phyloP scores from a whole-genome alignment of 2,113 vertebrate genomes.

The Protomyctophum bolini region DNA sequence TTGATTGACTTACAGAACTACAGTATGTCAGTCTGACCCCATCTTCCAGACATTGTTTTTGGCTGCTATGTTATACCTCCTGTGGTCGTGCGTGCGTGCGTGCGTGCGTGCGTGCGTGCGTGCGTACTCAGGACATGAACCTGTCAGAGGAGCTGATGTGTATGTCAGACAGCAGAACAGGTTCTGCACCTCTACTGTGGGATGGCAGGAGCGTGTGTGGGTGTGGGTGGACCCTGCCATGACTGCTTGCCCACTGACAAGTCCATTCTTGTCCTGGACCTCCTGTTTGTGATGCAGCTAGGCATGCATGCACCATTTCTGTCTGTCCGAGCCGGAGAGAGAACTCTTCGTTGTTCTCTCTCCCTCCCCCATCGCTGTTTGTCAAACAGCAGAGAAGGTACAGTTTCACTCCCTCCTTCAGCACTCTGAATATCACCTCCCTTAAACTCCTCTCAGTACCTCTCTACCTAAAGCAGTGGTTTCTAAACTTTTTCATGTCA shows the following conservation, averaged over 20 bases:
- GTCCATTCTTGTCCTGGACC: neutral
- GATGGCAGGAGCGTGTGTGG: neutral
- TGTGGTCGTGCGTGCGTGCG: neutral
- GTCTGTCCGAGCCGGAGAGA: neutral
- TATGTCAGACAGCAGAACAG: constrained; percentile 9
- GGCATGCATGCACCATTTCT: neutral
- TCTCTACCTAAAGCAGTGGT: too few relatives aligned
- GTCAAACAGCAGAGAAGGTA: neutral
- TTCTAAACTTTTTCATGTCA: too few relatives aligned
- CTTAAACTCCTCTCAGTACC: too few relatives aligned
- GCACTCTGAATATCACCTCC: neutral
- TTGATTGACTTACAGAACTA: neutral
- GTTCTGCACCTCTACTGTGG: neutral
- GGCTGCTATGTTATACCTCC: neutral
- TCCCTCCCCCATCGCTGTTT: neutral
- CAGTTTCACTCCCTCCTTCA: neutral
- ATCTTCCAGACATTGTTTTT: neutral
- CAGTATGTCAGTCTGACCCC: neutral
- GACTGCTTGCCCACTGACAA: neutral
- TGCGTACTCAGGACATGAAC: neutral
- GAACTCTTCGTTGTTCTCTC: neutral
- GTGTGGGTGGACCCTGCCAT: too few relatives aligned
- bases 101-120: neutral
- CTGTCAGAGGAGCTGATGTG: neutral
- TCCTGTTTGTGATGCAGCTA: neutral